A percentile compares a stretch with the other conserved stretches of the same genome.
Conservation (phyloP, 2,113 vertebrate genomes). For the Solea solea region DNA sequence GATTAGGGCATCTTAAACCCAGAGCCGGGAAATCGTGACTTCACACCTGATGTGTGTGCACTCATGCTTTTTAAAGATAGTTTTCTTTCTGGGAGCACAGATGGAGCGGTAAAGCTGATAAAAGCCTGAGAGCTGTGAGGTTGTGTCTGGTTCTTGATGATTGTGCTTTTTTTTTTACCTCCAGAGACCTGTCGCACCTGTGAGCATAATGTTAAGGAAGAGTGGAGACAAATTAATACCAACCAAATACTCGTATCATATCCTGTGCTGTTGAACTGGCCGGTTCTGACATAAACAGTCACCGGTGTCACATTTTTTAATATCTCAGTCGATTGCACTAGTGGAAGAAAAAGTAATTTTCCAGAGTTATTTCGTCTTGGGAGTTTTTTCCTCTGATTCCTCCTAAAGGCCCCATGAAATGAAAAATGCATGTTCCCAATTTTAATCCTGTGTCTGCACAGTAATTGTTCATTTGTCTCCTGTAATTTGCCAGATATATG, state of each 20-base stretch:
- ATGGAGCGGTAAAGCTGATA: background rate
- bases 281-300: constrained; percentile 38
- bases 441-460: background rate
- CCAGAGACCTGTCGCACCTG: constrained; percentile 5
- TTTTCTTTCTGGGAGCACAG: background rate
- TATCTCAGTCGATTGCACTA: constrained; percentile 16
- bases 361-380: constrained; percentile 17
- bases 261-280: constrained; percentile 8
- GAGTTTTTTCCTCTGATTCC: constrained; percentile 22
- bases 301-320: constrained; percentile 26
- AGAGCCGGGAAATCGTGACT: constrained; percentile 5
- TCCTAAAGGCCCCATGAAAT: constrained; percentile 1
- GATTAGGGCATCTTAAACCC: background rate
- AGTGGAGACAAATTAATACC: constrained; percentile 40
- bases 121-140: constrained; percentile 1
- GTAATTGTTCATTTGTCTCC: background rate
- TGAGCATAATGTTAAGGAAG: constrained; percentile 6
- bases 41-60: background rate
- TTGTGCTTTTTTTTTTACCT: background rate
- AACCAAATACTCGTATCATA: constrained; percentile 14
- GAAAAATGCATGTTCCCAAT: background rate
- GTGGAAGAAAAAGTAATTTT: constrained; percentile 63
- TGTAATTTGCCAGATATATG: background rate
- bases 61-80: constrained; percentile 15
- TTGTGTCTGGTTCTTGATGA: background rate